These are phyloP conservation scores for Ochotona curzoniae DNA, from an alignment of 2,113 vertebrate species.

Conservation along the genomic window DNA sequence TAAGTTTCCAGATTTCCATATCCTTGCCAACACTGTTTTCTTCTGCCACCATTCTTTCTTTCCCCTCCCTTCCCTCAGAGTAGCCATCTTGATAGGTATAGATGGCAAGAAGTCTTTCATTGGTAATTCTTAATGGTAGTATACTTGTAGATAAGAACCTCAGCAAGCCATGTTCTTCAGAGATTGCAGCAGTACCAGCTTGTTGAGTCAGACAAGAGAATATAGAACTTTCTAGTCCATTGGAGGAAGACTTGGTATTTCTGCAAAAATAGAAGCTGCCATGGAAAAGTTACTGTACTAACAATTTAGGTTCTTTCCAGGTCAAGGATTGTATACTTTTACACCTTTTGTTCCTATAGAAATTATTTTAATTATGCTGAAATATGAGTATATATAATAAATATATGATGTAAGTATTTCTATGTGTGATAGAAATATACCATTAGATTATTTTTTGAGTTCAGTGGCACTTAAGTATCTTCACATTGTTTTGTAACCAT, in stretches of 20 bases:
- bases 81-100: background rate
- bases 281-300: background rate
- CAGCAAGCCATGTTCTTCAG: background rate
- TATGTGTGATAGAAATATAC: background rate
- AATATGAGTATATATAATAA: background rate
- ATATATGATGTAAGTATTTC: background rate
- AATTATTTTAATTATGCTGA: slow-evolving; percentile 13
- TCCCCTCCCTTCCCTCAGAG: background rate
- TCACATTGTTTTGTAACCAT: background rate
- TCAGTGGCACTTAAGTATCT: background rate
- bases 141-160: background rate
- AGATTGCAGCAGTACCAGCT: background rate
- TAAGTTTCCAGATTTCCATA: background rate
- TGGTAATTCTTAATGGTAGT: background rate
- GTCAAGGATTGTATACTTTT: background rate
- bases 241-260: background rate
- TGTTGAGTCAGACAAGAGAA: background rate
- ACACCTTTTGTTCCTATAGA: background rate
- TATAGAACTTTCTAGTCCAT: background rate
- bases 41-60: no score
- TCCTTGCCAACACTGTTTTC: background rate
- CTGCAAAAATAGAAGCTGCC: background rate
- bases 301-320: background rate
- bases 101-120: background rate
- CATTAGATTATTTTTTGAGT: no score